Conservation (phyloP, 2,797 vertebrate species). For the Phrynocephalus vlangalii region DNA sequence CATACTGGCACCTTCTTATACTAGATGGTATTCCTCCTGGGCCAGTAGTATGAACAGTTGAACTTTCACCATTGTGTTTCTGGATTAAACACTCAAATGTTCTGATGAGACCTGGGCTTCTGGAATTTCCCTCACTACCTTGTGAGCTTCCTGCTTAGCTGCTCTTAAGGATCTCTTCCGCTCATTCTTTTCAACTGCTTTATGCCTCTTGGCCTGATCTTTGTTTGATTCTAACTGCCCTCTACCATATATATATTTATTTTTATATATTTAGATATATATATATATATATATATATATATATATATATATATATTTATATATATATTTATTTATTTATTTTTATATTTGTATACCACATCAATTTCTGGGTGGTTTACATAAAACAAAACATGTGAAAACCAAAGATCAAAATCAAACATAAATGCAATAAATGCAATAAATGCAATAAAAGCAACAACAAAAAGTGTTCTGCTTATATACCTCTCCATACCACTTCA, state of each 20-base stretch:
- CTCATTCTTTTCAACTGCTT: not conserved
- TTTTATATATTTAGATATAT: too few relatives aligned
- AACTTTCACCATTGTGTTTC: not conserved
- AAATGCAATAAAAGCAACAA: too few relatives aligned
- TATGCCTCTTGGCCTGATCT: not conserved
- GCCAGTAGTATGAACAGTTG: not conserved
- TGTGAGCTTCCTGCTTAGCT: not conserved
- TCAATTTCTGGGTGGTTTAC: too few relatives aligned
- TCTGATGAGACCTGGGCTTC: not conserved
- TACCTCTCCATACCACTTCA: too few relatives aligned
- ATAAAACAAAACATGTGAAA: too few relatives aligned
- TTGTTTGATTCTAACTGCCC: not conserved
- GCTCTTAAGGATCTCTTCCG: not conserved
- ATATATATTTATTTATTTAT: too few relatives aligned
- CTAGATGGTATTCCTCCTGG: not conserved
- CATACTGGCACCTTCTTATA: not conserved
- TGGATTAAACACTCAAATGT: not conserved
- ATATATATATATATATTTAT: too few relatives aligned
- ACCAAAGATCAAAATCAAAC: too few relatives aligned
- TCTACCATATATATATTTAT: not conserved
- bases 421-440: too few relatives aligned
- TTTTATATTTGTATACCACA: too few relatives aligned
- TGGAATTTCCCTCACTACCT: not conserved
- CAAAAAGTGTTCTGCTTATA: too few relatives aligned
- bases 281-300: too few relatives aligned